phyloP scores from a whole-genome alignment of 2,888 invertebrate species.

The Spodoptera exigua region DNA sequence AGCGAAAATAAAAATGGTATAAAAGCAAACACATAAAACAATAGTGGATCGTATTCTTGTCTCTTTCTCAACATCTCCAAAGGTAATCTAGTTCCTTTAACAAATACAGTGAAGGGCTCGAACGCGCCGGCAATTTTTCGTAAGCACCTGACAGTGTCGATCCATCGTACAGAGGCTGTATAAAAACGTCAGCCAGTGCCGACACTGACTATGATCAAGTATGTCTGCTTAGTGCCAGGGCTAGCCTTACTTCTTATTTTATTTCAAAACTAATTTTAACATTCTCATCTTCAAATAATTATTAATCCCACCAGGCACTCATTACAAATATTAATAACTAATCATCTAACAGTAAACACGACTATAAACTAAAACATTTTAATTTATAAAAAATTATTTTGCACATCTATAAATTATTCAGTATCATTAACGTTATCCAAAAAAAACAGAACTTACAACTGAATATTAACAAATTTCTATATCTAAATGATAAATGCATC shows the following conservation, averaged over 20 bases:
- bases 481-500: constrained; percentile 53
- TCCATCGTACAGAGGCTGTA: constrained; percentile 73
- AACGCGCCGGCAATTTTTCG: constrained; percentile 74
- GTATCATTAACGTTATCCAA: constrained; percentile 43
- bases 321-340: not conserved
- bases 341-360: constrained; percentile 12
- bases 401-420: constrained; percentile 46
- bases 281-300: too few relatives aligned
- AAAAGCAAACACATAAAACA: constrained; percentile 14
- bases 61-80: not conserved
- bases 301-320: too few relatives aligned
- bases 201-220: constrained; percentile 81
- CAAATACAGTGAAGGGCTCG: constrained; percentile 41
- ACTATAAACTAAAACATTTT: constrained; percentile 34
- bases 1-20: not conserved
- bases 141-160: constrained; percentile 77
- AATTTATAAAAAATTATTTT: constrained; percentile 30
- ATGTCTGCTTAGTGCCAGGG: constrained; percentile 67
- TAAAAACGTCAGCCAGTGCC: constrained; percentile 79
- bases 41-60: not conserved
- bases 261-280: not conserved
- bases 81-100: constrained; percentile 40
- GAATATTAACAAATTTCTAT: constrained; percentile 48
- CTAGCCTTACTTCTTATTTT: constrained; percentile 42
- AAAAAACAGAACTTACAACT: constrained; percentile 39